Base-by-base conservation (phyloP, 2,113 vertebrate species). In the Psittacula cyanocephala region DNA sequence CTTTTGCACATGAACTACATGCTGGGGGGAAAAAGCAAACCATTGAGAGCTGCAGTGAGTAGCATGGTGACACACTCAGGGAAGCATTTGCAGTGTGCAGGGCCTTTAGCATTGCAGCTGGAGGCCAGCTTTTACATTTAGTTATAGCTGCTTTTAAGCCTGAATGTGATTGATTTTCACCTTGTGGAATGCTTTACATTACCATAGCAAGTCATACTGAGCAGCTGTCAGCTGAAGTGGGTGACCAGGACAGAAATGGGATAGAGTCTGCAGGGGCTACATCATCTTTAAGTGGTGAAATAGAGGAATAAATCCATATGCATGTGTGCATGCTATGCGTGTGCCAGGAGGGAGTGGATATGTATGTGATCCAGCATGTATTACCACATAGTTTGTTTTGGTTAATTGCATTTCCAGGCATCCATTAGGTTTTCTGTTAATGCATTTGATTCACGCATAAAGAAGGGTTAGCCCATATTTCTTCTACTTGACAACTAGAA, bases 321-420 rank as follows among this genome's bases (percentile, higher is more conserved):
- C 50, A 65, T 43, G 43, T 35, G 37, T 49, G 41, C 37, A 28
- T 1, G 3, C 49, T 43, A 33, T 28, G 46, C 3, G 1, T 62
- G 74, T 81, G 69, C 93, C 89, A 72, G 80, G 70, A 89, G 65
- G 89, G 81, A 72, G 86, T 75, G 83, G 55, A 53, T 57, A 67
- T 53, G 35, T 49, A 41, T 88, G 59, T 78, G 84, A 93, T 95
- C 86, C 87, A 91, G n/a, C 33, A 37, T 0, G 3, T 60, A 81
- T 91, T 94, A 79, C 84, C 87, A 33, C 59, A 25, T 39, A 59
- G 79, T 91, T 96, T 94, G 80, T 92, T 96, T 89, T 81, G 65
- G 57, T 69, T 94, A 92, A 93, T 92, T 96, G 57, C 49, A 47
- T 93, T 81, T 93, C 65, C 85, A 77, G 88, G 67, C 74, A 82